Conservation (phyloP, 2,888 invertebrate genomes). For the Mamestra brassicae region DNA sequence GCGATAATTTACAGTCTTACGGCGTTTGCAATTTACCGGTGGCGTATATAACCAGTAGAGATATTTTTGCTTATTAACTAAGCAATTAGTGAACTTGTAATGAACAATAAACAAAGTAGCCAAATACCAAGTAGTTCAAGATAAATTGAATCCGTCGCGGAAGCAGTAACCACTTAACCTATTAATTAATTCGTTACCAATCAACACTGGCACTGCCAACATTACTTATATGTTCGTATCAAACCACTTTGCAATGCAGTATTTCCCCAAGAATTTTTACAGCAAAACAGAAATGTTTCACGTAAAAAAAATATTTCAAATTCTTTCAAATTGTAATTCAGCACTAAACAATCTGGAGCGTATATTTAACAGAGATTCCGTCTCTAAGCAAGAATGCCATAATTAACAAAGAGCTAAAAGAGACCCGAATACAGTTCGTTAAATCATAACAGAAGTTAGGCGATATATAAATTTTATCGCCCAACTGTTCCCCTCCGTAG, state of each 20-base stretch:
- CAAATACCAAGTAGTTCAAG: constrained; percentile 21
- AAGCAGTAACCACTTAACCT: constrained; percentile 42
- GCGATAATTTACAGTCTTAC: too few relatives aligned
- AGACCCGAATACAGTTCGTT: constrained; percentile 84
- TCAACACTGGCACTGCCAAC: constrained; percentile 42
- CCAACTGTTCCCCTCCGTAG: constrained; percentile 77
- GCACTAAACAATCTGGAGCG: constrained; percentile 53
- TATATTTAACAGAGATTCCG: constrained; percentile 63
- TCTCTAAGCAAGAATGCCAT: constrained; percentile 76
- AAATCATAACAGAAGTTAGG: constrained; percentile 87
- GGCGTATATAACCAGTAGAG: neutral
- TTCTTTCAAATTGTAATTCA: constrained; percentile 49
- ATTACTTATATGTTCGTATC: constrained; percentile 36
- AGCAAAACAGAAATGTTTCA: constrained; percentile 45
- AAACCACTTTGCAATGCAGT: constrained; percentile 48
- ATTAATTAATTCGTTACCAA: constrained; percentile 56
- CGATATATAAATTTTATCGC: constrained; percentile 87
- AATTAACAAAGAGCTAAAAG: constrained; percentile 82
- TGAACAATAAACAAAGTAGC: constrained; percentile 22
- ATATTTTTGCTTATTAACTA: constrained; percentile 7
- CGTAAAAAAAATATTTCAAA: constrained; percentile 43
- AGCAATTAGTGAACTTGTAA: constrained; percentile 32
- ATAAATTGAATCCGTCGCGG: constrained; percentile 49
- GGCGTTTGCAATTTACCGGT: too few relatives aligned
- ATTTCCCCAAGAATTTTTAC: constrained; percentile 52